A percentile compares a stretch with the other conserved stretches of the same genome.
Conservation (phyloP, 1,140 invertebrate species). For the Brachionus manjavacas region DNA sequence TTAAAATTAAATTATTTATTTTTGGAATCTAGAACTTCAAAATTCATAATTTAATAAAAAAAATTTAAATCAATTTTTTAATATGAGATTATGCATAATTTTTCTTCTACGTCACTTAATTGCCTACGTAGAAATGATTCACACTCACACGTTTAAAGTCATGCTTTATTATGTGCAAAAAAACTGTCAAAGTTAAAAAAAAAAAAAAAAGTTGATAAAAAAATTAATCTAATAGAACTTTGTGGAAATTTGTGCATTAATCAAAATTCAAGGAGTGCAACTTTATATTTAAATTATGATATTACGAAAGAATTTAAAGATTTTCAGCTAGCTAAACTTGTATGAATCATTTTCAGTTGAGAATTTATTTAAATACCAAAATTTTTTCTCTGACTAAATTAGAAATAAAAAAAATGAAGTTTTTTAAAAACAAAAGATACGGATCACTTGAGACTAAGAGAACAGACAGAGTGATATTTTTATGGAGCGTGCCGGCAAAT, state of each 20-base stretch:
- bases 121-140: not conserved
- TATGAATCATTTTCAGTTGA: not conserved
- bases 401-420: not conserved
- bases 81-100: not conserved
- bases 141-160: not conserved
- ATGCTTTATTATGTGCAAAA: not conserved
- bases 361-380: constrained; percentile 17
- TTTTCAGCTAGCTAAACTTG: not conserved
- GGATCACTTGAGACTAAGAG: not conserved
- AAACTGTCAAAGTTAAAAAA: not conserved
- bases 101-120: not conserved
- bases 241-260: not conserved
- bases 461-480: constrained; percentile 1
- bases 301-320: not conserved
- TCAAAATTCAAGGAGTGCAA: not conserved
- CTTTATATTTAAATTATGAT: not conserved
- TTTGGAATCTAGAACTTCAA: not conserved
- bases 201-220: not conserved
- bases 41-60: not conserved
- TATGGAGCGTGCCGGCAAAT: constrained; percentile 40
- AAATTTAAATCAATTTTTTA: not conserved
- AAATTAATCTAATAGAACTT: not conserved
- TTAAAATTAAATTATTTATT: not conserved
- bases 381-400: not conserved
- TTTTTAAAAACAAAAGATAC: not conserved